Conservation (phyloP, 2,113 vertebrate genomes). For the Forbesichthys papilliferus region DNA sequence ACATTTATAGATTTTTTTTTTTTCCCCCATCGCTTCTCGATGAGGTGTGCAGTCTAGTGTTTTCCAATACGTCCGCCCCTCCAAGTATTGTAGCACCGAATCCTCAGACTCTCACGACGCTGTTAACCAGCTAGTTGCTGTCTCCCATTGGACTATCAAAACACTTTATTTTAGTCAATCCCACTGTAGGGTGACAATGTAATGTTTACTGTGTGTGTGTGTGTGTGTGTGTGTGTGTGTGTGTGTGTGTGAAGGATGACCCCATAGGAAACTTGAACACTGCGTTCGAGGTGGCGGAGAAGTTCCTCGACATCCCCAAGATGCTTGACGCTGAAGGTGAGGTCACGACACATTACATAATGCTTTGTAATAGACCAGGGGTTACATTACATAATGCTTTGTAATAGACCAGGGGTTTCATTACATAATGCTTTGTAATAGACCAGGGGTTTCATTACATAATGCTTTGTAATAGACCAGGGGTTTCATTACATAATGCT, state of each 20-base stretch:
- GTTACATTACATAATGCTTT: too few species aligned
- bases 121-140: not conserved
- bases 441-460: too few species aligned
- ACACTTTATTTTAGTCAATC: not conserved
- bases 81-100: too few species aligned
- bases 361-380: too few species aligned
- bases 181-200: too few species aligned
- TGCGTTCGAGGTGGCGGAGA: slow-evolving; percentile 91
- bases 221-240: slow-evolving; percentile 2
- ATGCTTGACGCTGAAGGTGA: slow-evolving; percentile 91
- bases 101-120: not conserved
- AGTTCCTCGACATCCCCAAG: slow-evolving; percentile 91
- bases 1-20: not conserved
- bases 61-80: not conserved
- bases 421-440: too few species aligned
- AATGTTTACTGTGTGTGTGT: not conserved
- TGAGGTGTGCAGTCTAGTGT: not conserved
- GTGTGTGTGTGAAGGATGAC: slow-evolving; percentile 78
- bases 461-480: too few species aligned
- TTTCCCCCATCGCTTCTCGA: not conserved
- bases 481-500: too few species aligned
- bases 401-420: too few species aligned
- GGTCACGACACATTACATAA: not conserved
- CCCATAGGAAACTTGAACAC: slow-evolving; percentile 90
- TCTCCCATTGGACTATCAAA: not conserved